Evolutionary conservation across 2,113 vertebrate genomes (phyloP), one percentile per base, ranked within the genome.

Genomic region (Psephotus haematonotus): DNA sequence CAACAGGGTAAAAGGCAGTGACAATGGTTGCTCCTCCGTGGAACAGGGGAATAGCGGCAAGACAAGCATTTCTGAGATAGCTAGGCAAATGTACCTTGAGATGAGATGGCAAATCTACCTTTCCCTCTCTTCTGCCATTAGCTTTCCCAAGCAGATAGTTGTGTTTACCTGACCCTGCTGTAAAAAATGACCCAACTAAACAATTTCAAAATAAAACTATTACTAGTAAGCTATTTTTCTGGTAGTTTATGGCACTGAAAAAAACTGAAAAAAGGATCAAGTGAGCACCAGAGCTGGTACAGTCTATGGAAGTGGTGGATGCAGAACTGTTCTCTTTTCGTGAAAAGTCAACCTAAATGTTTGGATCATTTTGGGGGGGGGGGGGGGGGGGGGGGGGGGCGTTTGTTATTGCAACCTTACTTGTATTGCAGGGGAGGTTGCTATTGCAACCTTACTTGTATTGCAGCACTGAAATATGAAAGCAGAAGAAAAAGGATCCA

Each of bases 301-400:
- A 71, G 6, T 52, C 14, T 64, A 4, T 35, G 39, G 7, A 80
- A 68, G 5, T 29, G 22, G 7, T 53, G 35, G 25, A 63, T 2
- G 3, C 3, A 62, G 33, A 81, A 43, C 13, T 52, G 6, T 20
- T 57, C 19, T n/a, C 33, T 23, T 57, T 59, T 71, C 50, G 14
- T 79, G 28, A 78, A 65, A 83, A 67, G 8, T 33, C 13, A 39
- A 5, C 12, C 3, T 29, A 44, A 43, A 39, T 25, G 13, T 53
- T 90, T 46, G 4, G 0, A 12, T 93, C 19, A 43, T 11, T 33
- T 74, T 39, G 5, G 19, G 1, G 35, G 2, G 11, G 4, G 2
- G 15, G 5, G 3, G 9, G 5, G 17, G 1, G 35, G 2, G 10
- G 4, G 2, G 15, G 6, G 3, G 9, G n/a, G n/a, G n/a, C n/a